These are phyloP conservation scores for Bombus pascuorum DNA, from an alignment of 1,140 invertebrate genomes.

Conservation along the genomic window DNA sequence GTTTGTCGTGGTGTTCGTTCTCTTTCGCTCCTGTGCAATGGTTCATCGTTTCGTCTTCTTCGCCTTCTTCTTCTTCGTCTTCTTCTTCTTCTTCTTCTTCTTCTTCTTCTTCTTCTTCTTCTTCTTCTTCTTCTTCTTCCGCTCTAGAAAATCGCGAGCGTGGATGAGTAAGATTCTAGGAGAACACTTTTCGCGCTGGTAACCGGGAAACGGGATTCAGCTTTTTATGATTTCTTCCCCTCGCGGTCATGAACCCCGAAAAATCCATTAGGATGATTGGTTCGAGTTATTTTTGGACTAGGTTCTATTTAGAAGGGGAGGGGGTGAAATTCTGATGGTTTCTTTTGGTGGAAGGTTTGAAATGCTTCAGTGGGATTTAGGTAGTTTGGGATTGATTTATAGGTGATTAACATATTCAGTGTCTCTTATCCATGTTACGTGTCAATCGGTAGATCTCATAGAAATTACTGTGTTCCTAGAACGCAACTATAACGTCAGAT, in stretches of 20 bases:
- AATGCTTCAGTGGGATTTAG: too few relatives aligned
- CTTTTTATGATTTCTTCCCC: neutral
- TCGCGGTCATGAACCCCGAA: neutral
- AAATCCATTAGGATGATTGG: too few relatives aligned
- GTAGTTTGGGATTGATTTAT: too few relatives aligned
- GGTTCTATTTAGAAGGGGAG: too few relatives aligned
- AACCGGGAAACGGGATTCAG: neutral
- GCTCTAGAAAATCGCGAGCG: conserved; percentile 3
- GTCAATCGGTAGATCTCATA: too few relatives aligned
- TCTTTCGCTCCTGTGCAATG: neutral
- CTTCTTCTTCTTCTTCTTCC: conserved; percentile 48
- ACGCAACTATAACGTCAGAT: too few relatives aligned
- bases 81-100: conserved; percentile 12
- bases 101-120: conserved; percentile 39
- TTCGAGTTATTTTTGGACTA: too few relatives aligned
- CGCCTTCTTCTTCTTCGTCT: neutral
- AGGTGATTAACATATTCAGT: too few relatives aligned
- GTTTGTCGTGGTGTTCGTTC: neutral
- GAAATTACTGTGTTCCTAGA: too few relatives aligned
- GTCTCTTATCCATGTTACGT: too few relatives aligned
- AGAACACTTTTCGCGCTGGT: conserved; percentile 31
- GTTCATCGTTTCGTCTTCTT: neutral
- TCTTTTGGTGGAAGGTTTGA: too few relatives aligned
- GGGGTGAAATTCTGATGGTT: too few relatives aligned
- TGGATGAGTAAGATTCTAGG: conserved; percentile 5